These are phyloP conservation scores for Lasioglossum calceatum DNA, from an alignment of 2,888 invertebrate species.

Conservation along the genomic window DNA sequence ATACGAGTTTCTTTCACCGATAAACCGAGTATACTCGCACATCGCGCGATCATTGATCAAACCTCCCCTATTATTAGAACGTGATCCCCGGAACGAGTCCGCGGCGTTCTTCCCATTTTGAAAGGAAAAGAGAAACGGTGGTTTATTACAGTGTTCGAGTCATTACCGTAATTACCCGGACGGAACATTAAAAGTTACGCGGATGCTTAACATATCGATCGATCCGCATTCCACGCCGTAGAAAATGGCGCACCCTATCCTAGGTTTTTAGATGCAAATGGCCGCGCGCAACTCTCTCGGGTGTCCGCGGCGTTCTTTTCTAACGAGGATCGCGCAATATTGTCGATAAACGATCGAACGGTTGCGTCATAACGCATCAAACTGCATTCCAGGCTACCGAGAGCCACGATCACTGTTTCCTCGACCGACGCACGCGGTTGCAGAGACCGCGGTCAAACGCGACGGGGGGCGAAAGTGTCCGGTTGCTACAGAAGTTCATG, in stretches of 20 bases:
- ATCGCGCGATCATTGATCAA: neutral
- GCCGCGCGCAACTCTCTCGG: neutral
- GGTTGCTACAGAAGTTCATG: neutral
- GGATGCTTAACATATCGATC: conserved; percentile 4
- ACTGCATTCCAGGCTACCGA: conserved; percentile 14
- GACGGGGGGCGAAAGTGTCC: neutral
- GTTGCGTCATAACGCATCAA: conserved; percentile 31
- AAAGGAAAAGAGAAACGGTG: neutral
- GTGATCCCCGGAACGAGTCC: neutral
- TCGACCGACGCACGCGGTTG: neutral
- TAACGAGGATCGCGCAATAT: neutral
- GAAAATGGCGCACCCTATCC: conserved; percentile 10
- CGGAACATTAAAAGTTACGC: neutral
- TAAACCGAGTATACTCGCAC: neutral
- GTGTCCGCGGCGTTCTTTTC: conserved; percentile 6
- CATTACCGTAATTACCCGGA: neutral
- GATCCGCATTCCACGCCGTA: neutral
- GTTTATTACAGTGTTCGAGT: neutral
- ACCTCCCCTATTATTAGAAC: neutral
- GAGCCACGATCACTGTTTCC: neutral
- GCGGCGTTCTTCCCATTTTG: neutral
- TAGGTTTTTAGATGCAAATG: conserved; percentile 10
- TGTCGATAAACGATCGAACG: conserved; percentile 38
- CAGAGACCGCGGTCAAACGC: neutral
- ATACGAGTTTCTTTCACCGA: neutral